These are phyloP conservation scores for Ceratoteleas bidentatus DNA, from an alignment of 1,140 invertebrate species.

Conservation along the genomic window DNA sequence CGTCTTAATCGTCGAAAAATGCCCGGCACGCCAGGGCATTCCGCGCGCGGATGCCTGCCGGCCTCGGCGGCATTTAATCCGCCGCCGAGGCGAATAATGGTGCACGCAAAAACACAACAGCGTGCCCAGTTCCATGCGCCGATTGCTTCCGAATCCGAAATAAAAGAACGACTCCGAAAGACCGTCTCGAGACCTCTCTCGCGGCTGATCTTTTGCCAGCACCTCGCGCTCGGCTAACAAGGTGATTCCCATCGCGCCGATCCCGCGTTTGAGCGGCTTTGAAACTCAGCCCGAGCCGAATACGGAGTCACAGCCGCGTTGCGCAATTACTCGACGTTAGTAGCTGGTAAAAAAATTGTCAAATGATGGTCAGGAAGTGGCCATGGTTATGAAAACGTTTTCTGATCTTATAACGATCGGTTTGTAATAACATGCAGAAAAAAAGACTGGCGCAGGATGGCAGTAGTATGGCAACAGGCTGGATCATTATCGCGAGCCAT, in stretches of 20 bases:
- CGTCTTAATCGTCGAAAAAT: slow-evolving; percentile 20
- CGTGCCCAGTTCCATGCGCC: slow-evolving; percentile 33
- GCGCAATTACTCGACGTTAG: slow-evolving; percentile 56
- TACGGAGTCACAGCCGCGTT: slow-evolving; percentile 54
- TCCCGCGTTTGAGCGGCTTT: slow-evolving; percentile 61
- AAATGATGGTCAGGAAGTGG: no score
- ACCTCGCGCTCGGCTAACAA: slow-evolving; percentile 54
- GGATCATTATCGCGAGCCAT: no score
- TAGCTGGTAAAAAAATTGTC: slow-evolving; percentile 34
- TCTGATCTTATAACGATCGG: no score
- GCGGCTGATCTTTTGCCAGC: slow-evolving; percentile 50
- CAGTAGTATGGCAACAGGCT: no score
- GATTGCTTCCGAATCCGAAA: slow-evolving; percentile 42
- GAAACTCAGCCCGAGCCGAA: slow-evolving; percentile 61
- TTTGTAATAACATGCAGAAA: no score
- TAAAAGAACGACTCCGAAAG: slow-evolving; percentile 36
- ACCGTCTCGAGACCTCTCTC: slow-evolving; percentile 28
- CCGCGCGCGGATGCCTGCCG: slow-evolving; percentile 3
- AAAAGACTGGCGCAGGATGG: no score
- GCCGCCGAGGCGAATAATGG: slow-evolving; percentile 21
- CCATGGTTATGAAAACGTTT: no score
- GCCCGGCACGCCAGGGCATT: neutral
- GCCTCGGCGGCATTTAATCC: slow-evolving; percentile 18
- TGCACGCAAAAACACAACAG: slow-evolving; percentile 19
- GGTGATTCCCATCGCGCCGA: slow-evolving; percentile 60